Evolutionary conservation across 2,797 vertebrate species (phyloP).

Genomic region (Malurus splendens): DNA sequence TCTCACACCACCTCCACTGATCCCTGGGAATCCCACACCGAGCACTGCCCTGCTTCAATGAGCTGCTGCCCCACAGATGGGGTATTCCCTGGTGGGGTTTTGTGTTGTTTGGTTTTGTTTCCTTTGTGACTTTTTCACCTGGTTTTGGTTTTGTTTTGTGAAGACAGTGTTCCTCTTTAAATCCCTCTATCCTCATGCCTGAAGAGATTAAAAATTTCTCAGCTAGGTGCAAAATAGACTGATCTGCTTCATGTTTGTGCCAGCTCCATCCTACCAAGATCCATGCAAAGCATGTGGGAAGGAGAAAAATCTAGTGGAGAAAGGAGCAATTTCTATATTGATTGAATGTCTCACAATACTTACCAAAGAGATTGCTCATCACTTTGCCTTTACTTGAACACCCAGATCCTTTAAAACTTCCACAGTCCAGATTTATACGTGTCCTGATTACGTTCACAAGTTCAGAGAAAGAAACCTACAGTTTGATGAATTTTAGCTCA

Average conservation of each 20-base stretch:
- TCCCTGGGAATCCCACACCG: rapidly evolving
- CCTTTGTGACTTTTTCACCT: not conserved
- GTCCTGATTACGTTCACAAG: not conserved
- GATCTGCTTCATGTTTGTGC: not conserved
- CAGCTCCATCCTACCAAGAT: not conserved
- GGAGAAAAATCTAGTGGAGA: not conserved
- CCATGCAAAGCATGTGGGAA: not conserved
- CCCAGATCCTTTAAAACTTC: not conserved
- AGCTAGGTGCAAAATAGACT: not conserved
- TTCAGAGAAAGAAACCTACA: not conserved
- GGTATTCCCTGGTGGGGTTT: not conserved
- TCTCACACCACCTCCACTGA: rapidly evolving
- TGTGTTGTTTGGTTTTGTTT: not conserved
- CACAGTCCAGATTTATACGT: not conserved
- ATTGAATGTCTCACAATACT: not conserved
- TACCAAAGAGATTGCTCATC: not conserved
- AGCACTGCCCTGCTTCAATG: not conserved
- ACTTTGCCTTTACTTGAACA: not conserved
- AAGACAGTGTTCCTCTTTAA: not conserved
- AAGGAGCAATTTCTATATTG: not conserved
- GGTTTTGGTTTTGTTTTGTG: not conserved
- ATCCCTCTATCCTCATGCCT: not conserved
- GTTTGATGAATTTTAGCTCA: not conserved
- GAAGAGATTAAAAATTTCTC: not conserved
- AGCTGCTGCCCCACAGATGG: not conserved